These are phyloP conservation scores for Martes martes DNA, from an alignment of 2,113 vertebrate genomes.

Conservation along the genomic window DNA sequence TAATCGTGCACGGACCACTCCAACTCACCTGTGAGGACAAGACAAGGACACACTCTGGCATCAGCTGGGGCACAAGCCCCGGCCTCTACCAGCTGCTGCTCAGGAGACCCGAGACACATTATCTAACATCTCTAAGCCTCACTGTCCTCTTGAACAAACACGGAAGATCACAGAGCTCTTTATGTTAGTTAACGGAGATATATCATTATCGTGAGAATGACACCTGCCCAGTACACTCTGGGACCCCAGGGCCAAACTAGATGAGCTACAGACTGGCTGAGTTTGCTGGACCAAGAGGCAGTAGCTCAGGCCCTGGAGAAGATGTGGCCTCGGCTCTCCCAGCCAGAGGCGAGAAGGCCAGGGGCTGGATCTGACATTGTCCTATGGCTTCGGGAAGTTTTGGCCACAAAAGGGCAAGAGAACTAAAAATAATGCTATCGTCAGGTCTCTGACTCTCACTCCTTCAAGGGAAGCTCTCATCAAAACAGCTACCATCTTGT, in stretches of 20 bases:
- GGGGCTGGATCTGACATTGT: not conserved
- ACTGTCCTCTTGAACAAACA: constrained; percentile 33
- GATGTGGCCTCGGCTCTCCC: not conserved
- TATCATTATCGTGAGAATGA: not conserved
- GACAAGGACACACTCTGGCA: not conserved
- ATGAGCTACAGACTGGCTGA: not conserved
- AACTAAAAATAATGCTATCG: not conserved
- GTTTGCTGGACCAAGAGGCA: not conserved
- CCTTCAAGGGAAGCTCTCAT: not conserved
- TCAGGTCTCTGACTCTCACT: not conserved
- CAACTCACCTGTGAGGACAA: not conserved
- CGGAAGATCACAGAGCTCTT: constrained; percentile 46
- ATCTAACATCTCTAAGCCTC: constrained; percentile 25
- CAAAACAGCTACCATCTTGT: not conserved
- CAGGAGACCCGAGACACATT: not conserved
- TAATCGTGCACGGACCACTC: not conserved
- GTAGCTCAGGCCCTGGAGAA: not conserved
- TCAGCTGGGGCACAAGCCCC: not conserved
- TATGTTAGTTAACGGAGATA: constrained; percentile 10
- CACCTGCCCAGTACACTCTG: not conserved
- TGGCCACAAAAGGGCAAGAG: not conserved
- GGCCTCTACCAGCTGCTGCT: not conserved
- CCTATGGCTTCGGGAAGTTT: not conserved
- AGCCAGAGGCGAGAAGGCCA: not conserved
- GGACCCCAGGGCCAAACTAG: not conserved